Base-by-base conservation (phyloP, 2,888 invertebrate species). In the Heliconius hortense region DNA sequence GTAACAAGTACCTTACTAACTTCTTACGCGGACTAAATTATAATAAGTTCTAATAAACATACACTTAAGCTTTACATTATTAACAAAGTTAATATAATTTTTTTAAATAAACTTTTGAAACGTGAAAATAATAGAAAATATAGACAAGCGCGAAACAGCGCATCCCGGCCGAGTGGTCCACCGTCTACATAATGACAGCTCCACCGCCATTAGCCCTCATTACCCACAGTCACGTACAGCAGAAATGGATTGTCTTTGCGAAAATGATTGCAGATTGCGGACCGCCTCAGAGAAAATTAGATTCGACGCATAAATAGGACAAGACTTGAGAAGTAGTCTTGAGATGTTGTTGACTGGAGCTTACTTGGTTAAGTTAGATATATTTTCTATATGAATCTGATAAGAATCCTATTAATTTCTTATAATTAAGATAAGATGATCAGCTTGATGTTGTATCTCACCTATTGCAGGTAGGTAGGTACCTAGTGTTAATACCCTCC, bases 171-270 rank as follows among this genome's bases (percentile, higher is more conserved):
- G 85, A 83, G 81, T 81, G 82, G 79, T 79, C 84, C 82, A 82
- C 82, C 48, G 79, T 79, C 84, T 82, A 82, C 82, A 87, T 93
- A 94, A 94, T 94, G 91, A 91, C 92, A 88, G 89, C 89, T 82
- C 86, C 76, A 79, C 86, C 85, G 88, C 90, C 88, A 93, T 94
- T 93, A 93, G 85, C 88, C 87, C 91, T 91, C 90, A 94, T 93
- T 93, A 93, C 90, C 85, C 85, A 82, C 89, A 90, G 92, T 92
- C 94, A 94, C 93, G 93, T 94, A 87, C 89, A 82, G 87, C 90
- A 89, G 90, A 91, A 93, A 93, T 92, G 92, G 94, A 94, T 93
- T 93, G 93, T 93, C 93, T 94, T 91, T 93, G 92, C 92, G 89
- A 91, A 91, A 92, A 93, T 92, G 90, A 91, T 90, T 89, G 88